These are phyloP conservation scores for Lycocerus yunnanus DNA, from an alignment of 2,888 invertebrate genomes.

Conservation along the genomic window DNA sequence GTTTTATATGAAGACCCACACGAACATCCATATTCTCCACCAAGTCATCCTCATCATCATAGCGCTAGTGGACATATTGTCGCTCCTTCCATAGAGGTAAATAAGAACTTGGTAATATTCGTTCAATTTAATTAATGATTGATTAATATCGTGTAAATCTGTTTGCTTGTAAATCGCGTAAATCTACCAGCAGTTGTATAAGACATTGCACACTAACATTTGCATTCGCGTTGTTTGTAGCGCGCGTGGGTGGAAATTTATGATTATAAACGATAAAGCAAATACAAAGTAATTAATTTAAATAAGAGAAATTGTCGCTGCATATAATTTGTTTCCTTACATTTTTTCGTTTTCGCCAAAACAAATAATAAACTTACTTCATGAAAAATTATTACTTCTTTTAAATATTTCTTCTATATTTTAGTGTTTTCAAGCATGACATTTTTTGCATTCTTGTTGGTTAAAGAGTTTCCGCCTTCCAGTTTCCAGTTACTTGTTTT, in stretches of 20 bases:
- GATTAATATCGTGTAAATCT: neutral
- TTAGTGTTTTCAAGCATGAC: conserved; percentile 4
- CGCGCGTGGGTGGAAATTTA: neutral
- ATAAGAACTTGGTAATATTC: neutral
- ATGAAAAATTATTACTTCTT: neutral
- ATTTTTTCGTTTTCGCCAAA: neutral
- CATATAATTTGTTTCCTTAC: neutral
- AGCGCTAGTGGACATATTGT: conserved; percentile 52
- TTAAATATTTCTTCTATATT: neutral
- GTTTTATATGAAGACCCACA: conserved; percentile 82
- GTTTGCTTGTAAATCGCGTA: no score
- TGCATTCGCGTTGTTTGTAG: conserved; percentile 1
- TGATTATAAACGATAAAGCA: neutral
- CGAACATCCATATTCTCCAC: conserved; percentile 62
- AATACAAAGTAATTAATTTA: neutral
- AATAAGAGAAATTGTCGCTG: neutral
- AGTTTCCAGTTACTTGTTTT: conserved; percentile 15
- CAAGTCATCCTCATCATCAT: conserved; percentile 50
- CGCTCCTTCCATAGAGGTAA: conserved; percentile 58
- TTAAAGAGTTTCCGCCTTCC: conserved; percentile 16
- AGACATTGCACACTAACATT: conserved; percentile 4
- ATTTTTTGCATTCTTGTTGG: conserved; percentile 12
- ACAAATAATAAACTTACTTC: neutral
- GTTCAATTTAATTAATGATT: neutral
- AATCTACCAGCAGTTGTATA: neutral